Evolutionary conservation across 92 coral and sea anemone genomes (phyloP).

Genomic region (Pocillopora meandrina): DNA sequence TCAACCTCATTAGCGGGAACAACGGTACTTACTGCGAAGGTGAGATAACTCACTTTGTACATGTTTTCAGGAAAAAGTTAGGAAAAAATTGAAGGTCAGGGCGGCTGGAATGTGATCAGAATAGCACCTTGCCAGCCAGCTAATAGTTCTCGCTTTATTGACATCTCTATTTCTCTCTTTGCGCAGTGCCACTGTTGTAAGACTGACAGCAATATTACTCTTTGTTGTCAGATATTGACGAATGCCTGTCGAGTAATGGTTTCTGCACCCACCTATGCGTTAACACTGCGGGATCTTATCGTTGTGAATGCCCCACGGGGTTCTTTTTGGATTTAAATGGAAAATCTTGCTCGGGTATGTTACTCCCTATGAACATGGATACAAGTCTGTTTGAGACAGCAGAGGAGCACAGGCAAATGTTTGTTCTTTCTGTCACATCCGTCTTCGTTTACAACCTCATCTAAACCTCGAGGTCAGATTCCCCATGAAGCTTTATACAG

Average conservation of each 20-base stretch:
- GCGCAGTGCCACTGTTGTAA: not conserved
- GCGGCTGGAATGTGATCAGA: not conserved
- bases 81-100: not conserved
- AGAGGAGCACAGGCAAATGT: too few relatives aligned
- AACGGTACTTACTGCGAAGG: not conserved
- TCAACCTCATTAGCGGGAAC: not conserved
- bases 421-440: too few relatives aligned
- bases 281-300: conserved; percentile 22
- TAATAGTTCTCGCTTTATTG: not conserved
- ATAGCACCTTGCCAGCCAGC: not conserved
- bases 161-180: not conserved
- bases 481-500: too few relatives aligned
- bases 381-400: too few relatives aligned
- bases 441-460: too few relatives aligned
- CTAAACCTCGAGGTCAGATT: too few relatives aligned
- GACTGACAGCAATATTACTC: not conserved
- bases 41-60: not conserved
- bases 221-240: not conserved
- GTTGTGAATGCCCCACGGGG: not conserved
- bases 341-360: conserved; percentile 22
- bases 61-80: not conserved
- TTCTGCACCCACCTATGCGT: conserved; percentile 17
- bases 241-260: not conserved
- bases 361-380: not conserved
- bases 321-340: conserved; percentile 22